Evolutionary conservation across 1,140 invertebrate genomes (phyloP), one percentile per base, ranked within the genome.

Genomic region (Tetragnatha versicolor): DNA sequence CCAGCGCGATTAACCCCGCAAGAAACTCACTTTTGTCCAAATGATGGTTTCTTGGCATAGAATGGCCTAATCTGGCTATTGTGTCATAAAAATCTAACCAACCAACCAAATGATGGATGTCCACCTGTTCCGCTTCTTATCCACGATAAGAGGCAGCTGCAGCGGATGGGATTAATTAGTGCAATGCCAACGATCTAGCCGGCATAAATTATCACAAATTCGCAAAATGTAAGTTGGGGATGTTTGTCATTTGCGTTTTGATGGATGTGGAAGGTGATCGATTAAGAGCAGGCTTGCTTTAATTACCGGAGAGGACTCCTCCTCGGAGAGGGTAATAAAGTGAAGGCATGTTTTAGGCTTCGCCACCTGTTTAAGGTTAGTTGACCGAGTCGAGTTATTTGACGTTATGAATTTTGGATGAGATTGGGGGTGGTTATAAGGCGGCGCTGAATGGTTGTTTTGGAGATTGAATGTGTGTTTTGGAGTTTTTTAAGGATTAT

Each of bases 111-210:
- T 33, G 55, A 33, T 33, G 9, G 14, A 58, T 33, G 12, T 58
- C 17, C 20, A 58, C 55, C 35, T 31, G 55, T 58, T 31, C 6
- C 55, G 29, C 12, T 10, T 33, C 35, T 7, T 9, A 31, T 7
- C 20, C 14, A n/a, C n/a, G 47, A 51, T n/a, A 25, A 5, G n/a
- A 20, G 25, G 25, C 47, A n/a, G n/a, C 27, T 9, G 14, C 25
- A 22, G 20, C 63, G n/a, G 49, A 45, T 53, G n/a, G 42, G 69
- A 72, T 72, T 72, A 58, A 72, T 72, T 72, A 72, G 45, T 17
- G 9, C 20, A 39, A 58, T 72, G 33, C 25, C 49, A 72, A 72
- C 58, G 49, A 72, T 37, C 27, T 35, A 35, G 51, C 29, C 25
- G 39, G 27, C 27, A 33, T 47, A 68, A 68, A 68, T 69, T 53